Base-by-base conservation (phyloP, 2,797 vertebrate species). In the Taeniopygia guttata region DNA sequence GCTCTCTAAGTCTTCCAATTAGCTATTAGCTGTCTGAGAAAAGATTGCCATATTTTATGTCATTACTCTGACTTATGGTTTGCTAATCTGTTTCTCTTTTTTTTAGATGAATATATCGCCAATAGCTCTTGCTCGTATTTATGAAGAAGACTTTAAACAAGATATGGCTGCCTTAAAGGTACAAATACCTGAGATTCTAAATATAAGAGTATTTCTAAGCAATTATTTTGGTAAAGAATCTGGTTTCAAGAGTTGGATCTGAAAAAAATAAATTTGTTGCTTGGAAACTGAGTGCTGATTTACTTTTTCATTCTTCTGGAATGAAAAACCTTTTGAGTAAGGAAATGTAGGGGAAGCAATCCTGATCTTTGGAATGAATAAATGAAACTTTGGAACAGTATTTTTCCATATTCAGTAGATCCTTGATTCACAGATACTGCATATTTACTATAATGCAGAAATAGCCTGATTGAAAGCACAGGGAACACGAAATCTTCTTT, bases 161-260 rank as follows among this genome's bases (percentile, higher is more conserved):
- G 99, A 99, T 69, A 99, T 99, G 99, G 92, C 98, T 48, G 97
- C 98, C 22, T 97, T 99, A 92, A 99, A 99, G 98, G 99, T 99
- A 93, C 16, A 87, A 43, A 89, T 70, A 95, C 18, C 52, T 10
- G n/a, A 67, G 38, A 63, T 19, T 74, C 19, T 89, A 49, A 89
- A 52, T 45, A 32, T 26, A 62, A 17, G n/a, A 27, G 20, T 42
- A 42, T 89, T 64, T 63, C 20, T 77, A 89, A 77, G 55, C 34
- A 42, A 7, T 86, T 84, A 10, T 45, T 82, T 70, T 89, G 54
- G 12, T 81, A 73, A 78, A 34, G 62, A 86, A 30, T 77, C 43
- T 42, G 43, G 32, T 72, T 86, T 81, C 78, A 32, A 55, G 54
- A 59, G 43, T 72, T 68, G 66, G 34, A 49, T 62, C 15, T 82